A percentile compares a stretch with the other conserved stretches of the same genome.
Conservation (phyloP, 2,888 invertebrate species). For the Aleiodes leptofemur region DNA sequence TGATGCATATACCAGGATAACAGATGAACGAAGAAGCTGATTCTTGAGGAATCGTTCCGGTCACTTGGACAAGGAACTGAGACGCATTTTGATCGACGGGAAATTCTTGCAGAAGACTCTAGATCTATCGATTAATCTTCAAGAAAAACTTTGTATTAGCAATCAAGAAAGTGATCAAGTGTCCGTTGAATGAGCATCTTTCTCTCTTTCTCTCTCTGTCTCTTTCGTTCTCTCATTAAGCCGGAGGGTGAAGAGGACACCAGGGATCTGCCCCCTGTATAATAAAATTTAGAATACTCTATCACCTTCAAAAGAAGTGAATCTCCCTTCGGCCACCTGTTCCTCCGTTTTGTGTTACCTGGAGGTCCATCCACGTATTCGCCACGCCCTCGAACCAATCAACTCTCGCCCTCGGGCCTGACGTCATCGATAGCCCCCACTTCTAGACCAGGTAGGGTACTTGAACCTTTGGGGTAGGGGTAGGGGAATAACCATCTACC, state of each 20-base stretch:
- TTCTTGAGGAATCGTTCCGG: too few relatives aligned
- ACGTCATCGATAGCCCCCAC: conserved; percentile 67
- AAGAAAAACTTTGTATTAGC: neutral
- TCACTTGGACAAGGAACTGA: too few relatives aligned
- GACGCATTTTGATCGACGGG: too few relatives aligned
- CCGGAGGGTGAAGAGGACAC: neutral
- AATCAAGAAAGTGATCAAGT: conserved; percentile 19
- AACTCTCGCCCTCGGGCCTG: conserved; percentile 58
- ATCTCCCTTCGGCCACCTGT: conserved; percentile 63
- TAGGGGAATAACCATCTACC: conserved; percentile 35
- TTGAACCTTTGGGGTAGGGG: conserved; percentile 3
- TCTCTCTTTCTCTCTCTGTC: too few relatives aligned
- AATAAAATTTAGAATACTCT: conserved; percentile 2
- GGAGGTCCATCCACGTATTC: conserved; percentile 51
- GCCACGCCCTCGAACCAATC: conserved; percentile 72
- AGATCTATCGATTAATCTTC: neutral
- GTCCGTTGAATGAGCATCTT: too few relatives aligned
- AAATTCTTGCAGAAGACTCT: too few relatives aligned
- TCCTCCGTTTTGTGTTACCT: conserved; percentile 63
- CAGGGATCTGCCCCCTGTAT: conserved; percentile 25
- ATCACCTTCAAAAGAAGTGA: conserved; percentile 24
- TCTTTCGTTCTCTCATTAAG: too few relatives aligned
- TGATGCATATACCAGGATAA: too few relatives aligned
- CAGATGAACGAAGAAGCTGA: too few relatives aligned
- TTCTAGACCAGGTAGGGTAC: conserved; percentile 29